Evolutionary conservation across 2,113 vertebrate species (phyloP), one percentile per base, ranked within the genome.

Genomic region (Clarias macrocephalus): DNA sequence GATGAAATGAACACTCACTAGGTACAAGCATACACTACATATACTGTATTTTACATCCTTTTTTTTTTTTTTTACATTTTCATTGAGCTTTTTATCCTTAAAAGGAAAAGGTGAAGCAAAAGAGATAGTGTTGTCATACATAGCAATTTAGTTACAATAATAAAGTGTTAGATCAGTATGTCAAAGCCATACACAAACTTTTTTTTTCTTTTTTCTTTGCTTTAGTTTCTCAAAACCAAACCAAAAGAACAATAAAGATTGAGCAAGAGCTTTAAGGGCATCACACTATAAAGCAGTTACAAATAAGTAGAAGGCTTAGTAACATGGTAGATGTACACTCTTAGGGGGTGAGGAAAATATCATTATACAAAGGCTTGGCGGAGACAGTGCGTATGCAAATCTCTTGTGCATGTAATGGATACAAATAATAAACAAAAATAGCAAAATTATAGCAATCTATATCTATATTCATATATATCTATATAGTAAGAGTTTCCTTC

Each of bases 11-110:
- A 94, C 76, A 89, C 91, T 94, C 93, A 96, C 95, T 95, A 96
- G 94, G 94, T 92, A 96, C 94, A 94, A 95, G 93, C 94, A 94
- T 95, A 95, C 94, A 95, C 89, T 94, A 96, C 95, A 96, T 94
- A 93, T 94, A 96, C 83, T 82, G 87, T 87, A 91, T 90, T 93
- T 91, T 91, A 94, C 92, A 94, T 88, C 89, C 6, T 42, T 83
- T 76, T 90, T 62, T 92, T 93, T 92, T 89, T 93, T 91, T 89
- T 83, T 37, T 5, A 65, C 0, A 3, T 93, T 91, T 91, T 88
- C 85, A 15, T 66, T 66, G 28, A 57, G 88, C 87, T 84, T 89
- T 89, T 90, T 85, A 86, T 86, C 92, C 88, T 91, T 89, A 81
- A 92, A 92, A 90, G 89, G 92, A 33, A 72, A 84, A 54, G 91